A percentile compares a stretch with the other conserved stretches of the same genome.
These are phyloP conservation scores for Halcyon leucocephala DNA, from an alignment of 2,797 vertebrate genomes.

Conservation along the genomic window DNA sequence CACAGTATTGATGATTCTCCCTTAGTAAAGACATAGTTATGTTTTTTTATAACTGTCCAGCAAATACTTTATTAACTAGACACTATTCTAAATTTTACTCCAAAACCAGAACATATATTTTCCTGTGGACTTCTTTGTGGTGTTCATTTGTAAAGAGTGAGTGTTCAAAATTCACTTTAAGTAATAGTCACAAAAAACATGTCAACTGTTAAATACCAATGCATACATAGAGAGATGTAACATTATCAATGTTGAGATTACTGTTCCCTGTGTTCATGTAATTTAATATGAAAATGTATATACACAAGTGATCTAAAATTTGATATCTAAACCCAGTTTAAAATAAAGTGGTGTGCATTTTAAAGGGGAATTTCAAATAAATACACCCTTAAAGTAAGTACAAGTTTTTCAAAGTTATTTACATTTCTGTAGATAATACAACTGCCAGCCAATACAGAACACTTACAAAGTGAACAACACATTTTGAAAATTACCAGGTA, in stretches of 20 bases:
- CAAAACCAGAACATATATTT: not conserved
- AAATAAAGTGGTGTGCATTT: not conserved
- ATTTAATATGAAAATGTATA: not conserved
- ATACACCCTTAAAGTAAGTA: rapidly evolving
- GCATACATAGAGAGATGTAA: not conserved
- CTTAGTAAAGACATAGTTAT: not conserved
- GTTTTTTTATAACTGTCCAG: not conserved
- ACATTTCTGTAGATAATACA: not conserved
- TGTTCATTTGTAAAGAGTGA: not conserved
- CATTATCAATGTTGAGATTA: not conserved
- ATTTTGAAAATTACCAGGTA: not conserved
- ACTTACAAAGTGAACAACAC: not conserved
- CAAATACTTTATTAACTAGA: not conserved
- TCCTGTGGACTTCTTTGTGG: not conserved
- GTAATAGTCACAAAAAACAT: not conserved
- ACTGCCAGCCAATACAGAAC: not conserved
- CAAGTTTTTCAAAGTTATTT: not conserved
- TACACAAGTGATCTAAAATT: not conserved
- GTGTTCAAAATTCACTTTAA: not conserved
- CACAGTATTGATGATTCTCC: not conserved
- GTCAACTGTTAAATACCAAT: not conserved
- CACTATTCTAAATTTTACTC: not conserved
- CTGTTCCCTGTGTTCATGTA: not conserved
- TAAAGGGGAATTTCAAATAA: not conserved
- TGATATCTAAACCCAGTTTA: not conserved